A percentile compares a stretch with the other conserved stretches of the same genome.
Conservation (phyloP, 2,888 invertebrate genomes). For the Microchrysa polita region DNA sequence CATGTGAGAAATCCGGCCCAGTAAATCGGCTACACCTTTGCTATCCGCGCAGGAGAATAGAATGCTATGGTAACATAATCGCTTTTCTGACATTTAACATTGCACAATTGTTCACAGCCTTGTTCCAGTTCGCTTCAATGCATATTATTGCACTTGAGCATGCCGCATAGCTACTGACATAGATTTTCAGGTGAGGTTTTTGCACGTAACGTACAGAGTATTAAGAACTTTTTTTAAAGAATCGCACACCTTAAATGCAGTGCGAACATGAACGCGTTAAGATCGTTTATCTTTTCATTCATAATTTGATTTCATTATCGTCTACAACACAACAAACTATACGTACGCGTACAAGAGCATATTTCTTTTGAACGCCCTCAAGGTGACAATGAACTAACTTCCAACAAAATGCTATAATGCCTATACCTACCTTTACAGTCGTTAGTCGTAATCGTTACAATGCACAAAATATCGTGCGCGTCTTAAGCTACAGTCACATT, state of each 20-base stretch:
- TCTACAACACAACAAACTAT: neutral
- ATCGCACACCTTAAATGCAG: neutral
- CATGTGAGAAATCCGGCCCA: too few relatives aligned
- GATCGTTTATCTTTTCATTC: slow-evolving; percentile 40
- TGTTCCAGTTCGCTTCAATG: slow-evolving; percentile 24
- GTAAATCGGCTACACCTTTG: too few relatives aligned
- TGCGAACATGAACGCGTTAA: neutral
- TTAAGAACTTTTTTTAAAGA: slow-evolving; percentile 24
- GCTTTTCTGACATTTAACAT: slow-evolving; percentile 1
- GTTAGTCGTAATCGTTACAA: slow-evolving; percentile 33
- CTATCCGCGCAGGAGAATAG: too few relatives aligned
- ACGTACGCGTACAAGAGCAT: too few relatives aligned
- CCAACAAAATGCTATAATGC: too few relatives aligned
- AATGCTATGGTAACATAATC: too few relatives aligned
- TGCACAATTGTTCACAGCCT: neutral
- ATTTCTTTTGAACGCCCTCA: slow-evolving; percentile 32
- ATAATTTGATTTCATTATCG: slow-evolving; percentile 21
- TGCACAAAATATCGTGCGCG: slow-evolving; percentile 39
- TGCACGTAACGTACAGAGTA: neutral
- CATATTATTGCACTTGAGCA: neutral
- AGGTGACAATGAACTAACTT: slow-evolving; percentile 41
- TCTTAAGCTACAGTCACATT: too few relatives aligned
- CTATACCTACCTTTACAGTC: too few relatives aligned
- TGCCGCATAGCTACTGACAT: slow-evolving; percentile 31
- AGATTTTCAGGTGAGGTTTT: slow-evolving; percentile 7